A percentile compares a stretch with the other conserved stretches of the same genome.
These are phyloP conservation scores for Acanthurus lineatus DNA, from an alignment of 2,797 vertebrate species.

Conservation along the genomic window DNA sequence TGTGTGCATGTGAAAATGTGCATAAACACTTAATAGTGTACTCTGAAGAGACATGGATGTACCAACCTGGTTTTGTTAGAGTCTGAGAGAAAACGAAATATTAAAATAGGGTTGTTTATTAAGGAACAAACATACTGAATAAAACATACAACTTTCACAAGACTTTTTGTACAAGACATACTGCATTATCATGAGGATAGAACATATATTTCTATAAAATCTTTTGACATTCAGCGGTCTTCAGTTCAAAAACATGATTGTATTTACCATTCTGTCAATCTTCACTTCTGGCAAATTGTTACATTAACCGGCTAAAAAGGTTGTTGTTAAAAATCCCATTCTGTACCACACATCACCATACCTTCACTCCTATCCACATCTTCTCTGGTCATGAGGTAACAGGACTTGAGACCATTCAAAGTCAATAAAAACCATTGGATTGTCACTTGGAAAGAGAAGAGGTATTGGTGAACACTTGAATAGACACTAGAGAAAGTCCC, in stretches of 20 bases:
- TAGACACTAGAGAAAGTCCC: slow-evolving; percentile 73
- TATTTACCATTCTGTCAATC: slow-evolving; percentile 64
- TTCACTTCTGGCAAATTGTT: slow-evolving; percentile 58
- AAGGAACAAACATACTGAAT: slow-evolving; percentile 79
- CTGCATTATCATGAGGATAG: slow-evolving; percentile 79
- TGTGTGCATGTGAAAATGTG: slow-evolving; percentile 7
- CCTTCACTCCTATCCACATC: slow-evolving; percentile 47
- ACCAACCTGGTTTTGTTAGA: slow-evolving; percentile 25
- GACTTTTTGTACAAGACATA: slow-evolving; percentile 81
- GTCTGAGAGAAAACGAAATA: slow-evolving; percentile 58
- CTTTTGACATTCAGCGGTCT: slow-evolving; percentile 86
- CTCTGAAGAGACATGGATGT: slow-evolving; percentile 3
- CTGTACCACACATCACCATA: slow-evolving; percentile 39
- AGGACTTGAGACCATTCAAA: slow-evolving; percentile 76
- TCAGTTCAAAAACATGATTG: slow-evolving; percentile 77
- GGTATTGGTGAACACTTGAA: slow-evolving; percentile 82
- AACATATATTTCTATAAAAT: slow-evolving; percentile 82
- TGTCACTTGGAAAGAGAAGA: slow-evolving; percentile 83
- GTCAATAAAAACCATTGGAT: slow-evolving; percentile 78
- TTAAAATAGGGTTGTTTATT: slow-evolving; percentile 84
- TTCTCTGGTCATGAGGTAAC: slow-evolving; percentile 79
- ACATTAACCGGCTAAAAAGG: slow-evolving; percentile 48
- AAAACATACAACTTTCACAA: slow-evolving; percentile 82
- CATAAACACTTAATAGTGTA: neutral
- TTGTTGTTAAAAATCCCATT: slow-evolving; percentile 48